These are phyloP conservation scores for Nibea coibor DNA, from an alignment of 2,113 vertebrate genomes.

Conservation along the genomic window DNA sequence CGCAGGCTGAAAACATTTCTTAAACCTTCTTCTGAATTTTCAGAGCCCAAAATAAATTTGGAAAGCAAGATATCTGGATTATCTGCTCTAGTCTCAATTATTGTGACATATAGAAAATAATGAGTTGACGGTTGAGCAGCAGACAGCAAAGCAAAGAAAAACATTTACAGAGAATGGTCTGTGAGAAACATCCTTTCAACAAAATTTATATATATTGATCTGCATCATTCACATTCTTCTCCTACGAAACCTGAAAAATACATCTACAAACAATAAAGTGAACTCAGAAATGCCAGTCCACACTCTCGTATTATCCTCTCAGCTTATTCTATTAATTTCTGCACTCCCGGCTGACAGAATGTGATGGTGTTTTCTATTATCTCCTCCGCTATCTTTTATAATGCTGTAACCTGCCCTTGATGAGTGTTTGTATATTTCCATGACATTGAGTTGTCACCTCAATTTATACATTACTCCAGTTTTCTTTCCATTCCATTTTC, in stretches of 20 bases:
- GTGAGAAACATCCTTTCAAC: neutral
- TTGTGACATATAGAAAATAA: neutral
- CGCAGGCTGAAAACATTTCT: neutral
- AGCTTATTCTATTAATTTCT: neutral
- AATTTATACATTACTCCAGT: neutral
- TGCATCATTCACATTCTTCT: neutral
- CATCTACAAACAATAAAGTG: neutral
- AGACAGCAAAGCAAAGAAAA: constrained; percentile 4
- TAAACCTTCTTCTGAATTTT: neutral
- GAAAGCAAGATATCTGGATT: neutral
- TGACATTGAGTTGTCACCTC: constrained; percentile 11
- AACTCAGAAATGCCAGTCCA: neutral
- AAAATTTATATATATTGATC: neutral
- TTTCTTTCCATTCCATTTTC: constrained; percentile 9
- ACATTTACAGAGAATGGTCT: neutral
- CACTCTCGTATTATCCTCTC: neutral
- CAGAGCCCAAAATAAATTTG: neutral
- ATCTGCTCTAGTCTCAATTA: neutral
- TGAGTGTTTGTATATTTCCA: neutral
- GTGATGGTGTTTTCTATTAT: constrained; percentile 1
- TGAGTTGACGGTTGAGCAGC: neutral
- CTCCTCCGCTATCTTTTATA: neutral
- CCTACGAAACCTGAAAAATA: constrained; percentile 21
- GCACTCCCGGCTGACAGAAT: neutral
- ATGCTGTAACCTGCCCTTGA: neutral